Conservation (phyloP, 2,888 invertebrate genomes). For the Tribolium freemani region DNA sequence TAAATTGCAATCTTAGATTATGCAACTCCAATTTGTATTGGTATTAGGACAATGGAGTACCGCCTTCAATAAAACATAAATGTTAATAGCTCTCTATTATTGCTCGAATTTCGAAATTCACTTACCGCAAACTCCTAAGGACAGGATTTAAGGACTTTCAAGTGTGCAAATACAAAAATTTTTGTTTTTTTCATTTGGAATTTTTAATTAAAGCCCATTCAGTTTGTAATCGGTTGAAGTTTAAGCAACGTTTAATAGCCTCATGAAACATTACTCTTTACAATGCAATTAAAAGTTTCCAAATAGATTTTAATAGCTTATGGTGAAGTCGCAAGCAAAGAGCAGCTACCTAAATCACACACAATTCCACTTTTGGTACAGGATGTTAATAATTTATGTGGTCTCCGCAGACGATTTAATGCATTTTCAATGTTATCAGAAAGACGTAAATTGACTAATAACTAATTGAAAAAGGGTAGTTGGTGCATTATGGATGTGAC, state of each 20-base stretch:
- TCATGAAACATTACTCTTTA: conserved; percentile 33
- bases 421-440: conserved; percentile 31
- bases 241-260: conserved; percentile 28
- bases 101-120: background rate
- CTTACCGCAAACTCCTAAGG: background rate
- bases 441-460: conserved; percentile 30
- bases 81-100: background rate
- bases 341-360: background rate
- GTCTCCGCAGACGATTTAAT: conserved; percentile 23
- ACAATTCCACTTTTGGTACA: conserved; percentile 13
- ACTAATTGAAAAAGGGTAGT: conserved; percentile 28
- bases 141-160: too few species aligned
- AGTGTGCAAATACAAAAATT: too few species aligned
- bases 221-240: background rate
- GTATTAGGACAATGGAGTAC: background rate
- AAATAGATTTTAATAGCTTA: conserved; percentile 31
- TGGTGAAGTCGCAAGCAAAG: conserved; percentile 4
- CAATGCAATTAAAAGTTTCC: conserved; percentile 34
- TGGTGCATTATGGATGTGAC: conserved; percentile 19
- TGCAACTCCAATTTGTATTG: background rate
- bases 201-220: background rate
- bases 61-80: background rate
- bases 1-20: background rate
- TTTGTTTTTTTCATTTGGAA: background rate
- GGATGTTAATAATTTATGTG: conserved; percentile 10